A percentile compares a stretch with the other conserved stretches of the same genome.
phyloP scores from a whole-genome alignment of 2,113 vertebrate genomes.

The Suricata suricatta region DNA sequence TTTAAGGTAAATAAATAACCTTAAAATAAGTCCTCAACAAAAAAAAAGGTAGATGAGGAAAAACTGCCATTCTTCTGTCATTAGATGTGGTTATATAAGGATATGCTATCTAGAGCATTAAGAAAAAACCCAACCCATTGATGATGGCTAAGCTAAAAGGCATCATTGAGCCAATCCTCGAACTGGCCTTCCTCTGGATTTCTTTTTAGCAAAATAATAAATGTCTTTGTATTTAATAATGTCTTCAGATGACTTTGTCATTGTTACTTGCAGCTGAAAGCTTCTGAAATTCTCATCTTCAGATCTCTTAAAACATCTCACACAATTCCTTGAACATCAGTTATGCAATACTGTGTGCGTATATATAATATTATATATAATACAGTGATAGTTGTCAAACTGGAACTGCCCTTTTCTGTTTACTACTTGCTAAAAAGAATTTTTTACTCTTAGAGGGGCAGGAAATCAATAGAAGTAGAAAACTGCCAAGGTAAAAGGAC shows the following conservation, averaged over 20 bases:
- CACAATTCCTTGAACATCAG: slow-evolving; percentile 9
- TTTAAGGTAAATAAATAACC: no score
- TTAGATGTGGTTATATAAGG: background rate
- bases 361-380: background rate
- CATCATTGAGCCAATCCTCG: background rate
- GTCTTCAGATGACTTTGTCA: slow-evolving; percentile 35
- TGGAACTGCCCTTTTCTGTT: slow-evolving; percentile 57
- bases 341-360: background rate
- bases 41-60: background rate
- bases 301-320: background rate
- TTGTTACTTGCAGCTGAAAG: slow-evolving; percentile 34
- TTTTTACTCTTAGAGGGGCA: slow-evolving; percentile 54
- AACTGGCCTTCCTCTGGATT: slow-evolving; percentile 3
- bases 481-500: slow-evolving; percentile 58
- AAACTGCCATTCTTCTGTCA: slow-evolving; percentile 27
- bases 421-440: slow-evolving; percentile 59
- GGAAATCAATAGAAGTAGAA: slow-evolving; percentile 63
- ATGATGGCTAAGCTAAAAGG: slow-evolving; percentile 29
- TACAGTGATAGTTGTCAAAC: slow-evolving; percentile 38
- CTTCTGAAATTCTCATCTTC: slow-evolving; percentile 30
- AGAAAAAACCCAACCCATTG: background rate
- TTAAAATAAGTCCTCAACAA: no score
- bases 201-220: slow-evolving; percentile 48
- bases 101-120: background rate
- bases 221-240: slow-evolving; percentile 43